Conservation (phyloP, 1,140 invertebrate species). For the Hermetia illucens region DNA sequence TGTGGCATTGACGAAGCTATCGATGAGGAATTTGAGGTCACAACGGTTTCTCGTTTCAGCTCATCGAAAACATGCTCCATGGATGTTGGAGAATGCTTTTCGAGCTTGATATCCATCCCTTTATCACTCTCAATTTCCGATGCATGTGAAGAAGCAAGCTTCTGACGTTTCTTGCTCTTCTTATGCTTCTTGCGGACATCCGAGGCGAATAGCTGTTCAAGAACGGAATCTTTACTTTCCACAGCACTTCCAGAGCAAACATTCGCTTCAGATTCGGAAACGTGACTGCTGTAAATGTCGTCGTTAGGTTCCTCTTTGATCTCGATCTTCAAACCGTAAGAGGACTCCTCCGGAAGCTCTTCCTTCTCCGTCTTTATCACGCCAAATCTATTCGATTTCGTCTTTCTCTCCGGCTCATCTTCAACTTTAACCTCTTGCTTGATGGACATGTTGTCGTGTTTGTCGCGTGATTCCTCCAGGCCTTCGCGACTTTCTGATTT, state of each 20-base stretch:
- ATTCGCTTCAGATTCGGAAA: not conserved
- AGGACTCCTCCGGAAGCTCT: constrained; percentile 11
- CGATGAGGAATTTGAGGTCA: not conserved
- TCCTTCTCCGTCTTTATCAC: not conserved
- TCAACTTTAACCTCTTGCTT: constrained; percentile 33
- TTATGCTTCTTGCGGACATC: constrained; percentile 62
- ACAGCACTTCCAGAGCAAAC: not conserved
- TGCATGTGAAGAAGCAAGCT: constrained; percentile 38
- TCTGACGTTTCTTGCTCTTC: constrained; percentile 67
- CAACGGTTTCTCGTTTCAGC: constrained; percentile 7
- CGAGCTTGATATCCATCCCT: constrained; percentile 7
- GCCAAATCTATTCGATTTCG: constrained; percentile 9
- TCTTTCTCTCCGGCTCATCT: constrained; percentile 20
- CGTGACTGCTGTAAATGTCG: constrained; percentile 7
- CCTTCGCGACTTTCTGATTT: constrained; percentile 9
- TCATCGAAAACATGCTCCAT: constrained; percentile 11
- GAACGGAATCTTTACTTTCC: constrained; percentile 7
- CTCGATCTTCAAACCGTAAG: constrained; percentile 27
- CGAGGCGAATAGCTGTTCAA: constrained; percentile 15
- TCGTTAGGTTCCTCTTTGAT: constrained; percentile 24
- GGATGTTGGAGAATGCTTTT: not conserved
- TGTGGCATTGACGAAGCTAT: not conserved
- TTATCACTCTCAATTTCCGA: constrained; percentile 5
- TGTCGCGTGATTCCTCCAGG: constrained; percentile 14
- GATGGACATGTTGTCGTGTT: constrained; percentile 30